Evolutionary conservation across 2,797 vertebrate genomes (phyloP), one percentile per base, ranked within the genome.

Genomic region (Gymnothorax reevesii): DNA sequence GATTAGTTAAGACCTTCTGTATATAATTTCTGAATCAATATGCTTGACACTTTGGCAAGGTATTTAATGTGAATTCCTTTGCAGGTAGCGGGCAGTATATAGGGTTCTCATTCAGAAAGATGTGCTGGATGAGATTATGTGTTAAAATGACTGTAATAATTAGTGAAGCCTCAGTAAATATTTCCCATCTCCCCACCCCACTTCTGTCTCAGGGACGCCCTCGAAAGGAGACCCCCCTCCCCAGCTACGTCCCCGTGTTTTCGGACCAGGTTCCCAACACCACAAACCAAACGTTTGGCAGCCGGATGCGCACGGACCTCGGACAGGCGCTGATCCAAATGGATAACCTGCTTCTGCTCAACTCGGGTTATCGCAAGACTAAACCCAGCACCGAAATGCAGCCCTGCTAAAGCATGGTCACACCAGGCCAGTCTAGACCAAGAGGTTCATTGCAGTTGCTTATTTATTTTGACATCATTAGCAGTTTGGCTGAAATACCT

Each of bases 191-290:
- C 42, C 0, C 54, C 9, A 84, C 20, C 84, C 17, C n/a, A 3
- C 55, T 33, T 54, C 66, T 66, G 88, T 90, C 83, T n/a, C 75
- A 97, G 96, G 96, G 96, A 60, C 91, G 92, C 73, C 95, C 86
- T 73, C 96, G 93, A 90, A 90, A 94, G 62, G 91, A 95, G 2
- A 89, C 93, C 33, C 88, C 92, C 84, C 88, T 95, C 25, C 94
- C 96, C 12, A 92, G 88, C 80, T 84, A 90, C 0, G 80, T 94
- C 20, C 84, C 96, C 1, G 79, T 95, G 88, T 96, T 95, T 89
- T 97, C 95, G 0, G 93, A 95, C 15, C 90, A 87, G 0, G 59
- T 96, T 85, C 96, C 97, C 87, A 96, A 91, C 87, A 97, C 95
- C 0, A 90, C 88, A 10, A 97, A 94, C 92, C 94, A 94, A 88